A percentile compares a stretch with the other conserved stretches of the same genome.
These are phyloP conservation scores for Ennomos quercinarius DNA, from an alignment of 2,888 invertebrate species.

Conservation along the genomic window DNA sequence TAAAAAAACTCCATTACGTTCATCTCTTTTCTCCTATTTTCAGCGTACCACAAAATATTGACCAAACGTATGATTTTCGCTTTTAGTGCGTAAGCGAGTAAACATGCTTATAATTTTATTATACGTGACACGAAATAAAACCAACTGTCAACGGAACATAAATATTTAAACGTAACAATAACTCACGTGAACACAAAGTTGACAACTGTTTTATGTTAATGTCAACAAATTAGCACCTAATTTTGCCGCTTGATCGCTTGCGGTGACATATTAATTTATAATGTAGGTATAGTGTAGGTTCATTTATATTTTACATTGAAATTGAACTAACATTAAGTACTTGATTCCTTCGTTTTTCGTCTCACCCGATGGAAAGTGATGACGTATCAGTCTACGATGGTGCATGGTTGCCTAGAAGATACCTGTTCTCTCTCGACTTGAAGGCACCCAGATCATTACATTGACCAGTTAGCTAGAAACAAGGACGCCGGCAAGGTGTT, in stretches of 20 bases:
- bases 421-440: no score
- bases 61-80: neutral
- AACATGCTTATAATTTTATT: conserved; percentile 15
- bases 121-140: conserved; percentile 23
- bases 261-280: conserved; percentile 27
- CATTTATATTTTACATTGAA: no score
- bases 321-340: no score
- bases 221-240: conserved; percentile 36
- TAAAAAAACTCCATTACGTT: no score
- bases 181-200: conserved; percentile 26
- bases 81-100: conserved; percentile 2
- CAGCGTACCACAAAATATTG: neutral
- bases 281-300: conserved; percentile 7
- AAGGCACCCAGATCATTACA: no score
- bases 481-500: no score
- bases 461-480: no score
- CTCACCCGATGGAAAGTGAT: no score
- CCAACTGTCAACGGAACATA: conserved; percentile 23
- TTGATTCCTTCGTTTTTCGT: no score
- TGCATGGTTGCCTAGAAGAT: no score
- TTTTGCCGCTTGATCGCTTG: conserved; percentile 18
- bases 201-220: conserved; percentile 31
- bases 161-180: conserved; percentile 26
- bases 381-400: no score
- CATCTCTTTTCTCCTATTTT: no score